Conservation (phyloP, 2,888 invertebrate species). For the Tenthredo scrophulariae region DNA sequence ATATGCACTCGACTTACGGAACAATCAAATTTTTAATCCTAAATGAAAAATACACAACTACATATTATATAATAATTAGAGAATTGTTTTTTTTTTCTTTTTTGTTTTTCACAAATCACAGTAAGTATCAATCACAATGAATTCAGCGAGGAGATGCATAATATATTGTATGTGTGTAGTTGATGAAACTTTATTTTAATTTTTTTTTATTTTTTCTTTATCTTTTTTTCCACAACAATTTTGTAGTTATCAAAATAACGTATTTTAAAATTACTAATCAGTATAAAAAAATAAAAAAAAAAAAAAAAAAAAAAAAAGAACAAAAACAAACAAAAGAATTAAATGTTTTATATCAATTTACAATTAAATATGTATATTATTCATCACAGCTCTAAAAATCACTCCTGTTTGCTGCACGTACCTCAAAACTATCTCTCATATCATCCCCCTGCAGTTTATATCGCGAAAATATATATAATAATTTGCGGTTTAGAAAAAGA, state of each 20-base stretch:
- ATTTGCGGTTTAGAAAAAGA: background rate
- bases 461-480: background rate
- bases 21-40: background rate
- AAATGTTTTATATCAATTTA: conserved; percentile 32
- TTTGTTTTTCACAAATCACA: background rate
- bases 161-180: background rate
- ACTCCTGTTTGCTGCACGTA: conserved; percentile 59
- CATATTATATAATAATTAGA: background rate
- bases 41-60: background rate
- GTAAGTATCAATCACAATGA: background rate
- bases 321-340: background rate
- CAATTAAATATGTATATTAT: conserved; percentile 34
- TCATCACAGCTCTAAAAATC: conserved; percentile 59
- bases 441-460: background rate
- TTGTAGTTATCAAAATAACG: background rate
- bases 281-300: background rate
- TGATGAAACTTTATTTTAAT: background rate
- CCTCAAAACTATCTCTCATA: background rate
- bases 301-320: background rate
- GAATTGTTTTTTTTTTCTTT: background rate
- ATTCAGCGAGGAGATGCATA: conserved; percentile 16
- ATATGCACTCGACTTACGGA: background rate
- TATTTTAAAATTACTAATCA: conserved; percentile 14
- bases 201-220: background rate
- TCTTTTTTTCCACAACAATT: background rate